Conservation (phyloP, 2,888 invertebrate species). For the Eupithecia subfuscata region DNA sequence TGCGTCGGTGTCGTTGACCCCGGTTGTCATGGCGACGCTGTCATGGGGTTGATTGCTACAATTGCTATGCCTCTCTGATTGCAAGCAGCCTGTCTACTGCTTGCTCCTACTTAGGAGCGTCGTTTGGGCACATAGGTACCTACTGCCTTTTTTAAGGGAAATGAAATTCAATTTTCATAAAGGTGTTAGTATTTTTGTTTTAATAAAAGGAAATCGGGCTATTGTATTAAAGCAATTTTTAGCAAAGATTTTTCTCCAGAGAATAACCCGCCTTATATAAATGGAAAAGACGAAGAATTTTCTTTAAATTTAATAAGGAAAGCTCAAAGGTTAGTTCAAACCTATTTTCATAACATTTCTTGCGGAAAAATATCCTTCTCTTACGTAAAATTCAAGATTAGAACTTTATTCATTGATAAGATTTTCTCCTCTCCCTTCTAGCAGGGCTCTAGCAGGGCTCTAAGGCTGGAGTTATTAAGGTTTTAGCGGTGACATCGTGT, state of each 20-base stretch:
- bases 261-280: neutral
- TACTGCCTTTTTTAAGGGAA: neutral
- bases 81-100: conserved; percentile 23
- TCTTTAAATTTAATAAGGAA: neutral
- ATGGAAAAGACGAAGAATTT: neutral
- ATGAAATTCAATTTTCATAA: neutral
- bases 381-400: neutral
- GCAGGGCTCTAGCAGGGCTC: no score
- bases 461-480: no score
- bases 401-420: neutral
- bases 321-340: neutral
- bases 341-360: neutral
- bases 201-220: neutral
- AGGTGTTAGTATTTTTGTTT: neutral
- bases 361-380: neutral
- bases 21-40: conserved; percentile 72
- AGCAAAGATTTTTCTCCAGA: neutral
- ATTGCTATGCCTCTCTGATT: conserved; percentile 48
- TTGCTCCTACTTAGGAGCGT: conserved; percentile 8
- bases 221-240: neutral
- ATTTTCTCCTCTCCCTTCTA: neutral
- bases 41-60: conserved; percentile 62
- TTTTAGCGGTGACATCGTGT: no score
- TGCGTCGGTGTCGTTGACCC: conserved; percentile 73
- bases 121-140: neutral